These are phyloP conservation scores for Phyllostomus hastatus DNA, from an alignment of 2,113 vertebrate genomes.

Conservation along the genomic window DNA sequence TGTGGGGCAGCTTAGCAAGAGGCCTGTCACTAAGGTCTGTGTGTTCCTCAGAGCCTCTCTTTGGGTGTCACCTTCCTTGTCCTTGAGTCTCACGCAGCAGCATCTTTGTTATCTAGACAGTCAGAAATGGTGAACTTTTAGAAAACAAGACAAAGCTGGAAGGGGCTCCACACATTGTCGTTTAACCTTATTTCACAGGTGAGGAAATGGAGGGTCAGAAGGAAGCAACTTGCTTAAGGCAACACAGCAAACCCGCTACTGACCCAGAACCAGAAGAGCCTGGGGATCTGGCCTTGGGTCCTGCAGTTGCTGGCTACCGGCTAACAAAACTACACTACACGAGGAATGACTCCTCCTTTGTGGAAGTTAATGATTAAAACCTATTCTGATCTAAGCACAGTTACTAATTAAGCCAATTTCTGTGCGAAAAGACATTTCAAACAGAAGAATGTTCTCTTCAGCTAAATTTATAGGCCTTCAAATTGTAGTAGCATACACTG, in stretches of 20 bases:
- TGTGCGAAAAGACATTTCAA: slow-evolving; percentile 19
- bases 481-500: neutral
- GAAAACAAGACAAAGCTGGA: neutral
- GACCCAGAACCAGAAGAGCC: neutral
- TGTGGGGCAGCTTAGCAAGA: neutral
- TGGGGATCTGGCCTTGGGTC: neutral
- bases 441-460: neutral
- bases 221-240: neutral
- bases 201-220: neutral
- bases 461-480: neutral
- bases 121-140: neutral
- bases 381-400: neutral
- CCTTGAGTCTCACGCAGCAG: neutral
- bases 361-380: slow-evolving; percentile 44
- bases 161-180: neutral
- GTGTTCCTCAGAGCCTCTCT: neutral
- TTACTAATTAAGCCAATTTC: slow-evolving; percentile 70
- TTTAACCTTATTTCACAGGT: neutral
- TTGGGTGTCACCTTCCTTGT: neutral
- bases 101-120: neutral
- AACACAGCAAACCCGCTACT: neutral
- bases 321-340: neutral
- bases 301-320: neutral
- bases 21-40: neutral
- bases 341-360: neutral